Conservation (phyloP, 2,113 vertebrate genomes). For the Naja naja region DNA sequence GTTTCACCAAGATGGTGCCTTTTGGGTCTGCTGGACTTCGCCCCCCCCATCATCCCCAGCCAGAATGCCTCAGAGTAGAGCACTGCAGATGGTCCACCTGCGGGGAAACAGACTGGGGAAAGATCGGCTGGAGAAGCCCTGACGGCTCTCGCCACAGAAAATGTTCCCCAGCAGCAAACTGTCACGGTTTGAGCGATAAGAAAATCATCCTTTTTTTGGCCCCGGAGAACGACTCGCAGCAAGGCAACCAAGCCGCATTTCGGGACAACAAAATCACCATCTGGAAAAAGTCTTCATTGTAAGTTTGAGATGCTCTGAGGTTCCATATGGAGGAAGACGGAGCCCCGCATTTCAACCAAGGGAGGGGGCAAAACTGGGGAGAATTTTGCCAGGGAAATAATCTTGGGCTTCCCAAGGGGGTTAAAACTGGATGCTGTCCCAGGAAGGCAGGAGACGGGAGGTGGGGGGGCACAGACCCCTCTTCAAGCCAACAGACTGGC, state of each 20-base stretch:
- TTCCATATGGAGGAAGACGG: background rate
- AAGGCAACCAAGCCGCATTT: background rate
- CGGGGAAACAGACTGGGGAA: background rate
- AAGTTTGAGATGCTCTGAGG: background rate
- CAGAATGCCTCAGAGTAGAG: background rate
- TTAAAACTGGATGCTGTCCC: background rate
- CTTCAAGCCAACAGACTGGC: background rate
- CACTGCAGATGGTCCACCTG: background rate
- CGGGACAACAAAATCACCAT: background rate
- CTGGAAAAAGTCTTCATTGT: background rate
- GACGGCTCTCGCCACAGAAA: background rate
- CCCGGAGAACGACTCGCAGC: background rate
- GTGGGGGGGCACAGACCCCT: accelerated
- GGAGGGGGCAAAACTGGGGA: background rate
- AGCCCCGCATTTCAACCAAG: background rate
- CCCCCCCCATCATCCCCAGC: background rate
- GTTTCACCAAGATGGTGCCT: background rate
- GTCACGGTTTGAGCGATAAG: background rate
- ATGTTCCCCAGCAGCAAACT: background rate
- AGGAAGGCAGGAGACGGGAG: background rate
- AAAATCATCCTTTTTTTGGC: too few relatives aligned
- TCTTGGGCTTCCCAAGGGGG: background rate
- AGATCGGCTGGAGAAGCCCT: background rate
- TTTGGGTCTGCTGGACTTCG: too few relatives aligned
- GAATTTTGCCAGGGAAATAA: background rate